Base-by-base conservation (phyloP, 1,140 invertebrate genomes). In the Tetramorium simillimum region DNA sequence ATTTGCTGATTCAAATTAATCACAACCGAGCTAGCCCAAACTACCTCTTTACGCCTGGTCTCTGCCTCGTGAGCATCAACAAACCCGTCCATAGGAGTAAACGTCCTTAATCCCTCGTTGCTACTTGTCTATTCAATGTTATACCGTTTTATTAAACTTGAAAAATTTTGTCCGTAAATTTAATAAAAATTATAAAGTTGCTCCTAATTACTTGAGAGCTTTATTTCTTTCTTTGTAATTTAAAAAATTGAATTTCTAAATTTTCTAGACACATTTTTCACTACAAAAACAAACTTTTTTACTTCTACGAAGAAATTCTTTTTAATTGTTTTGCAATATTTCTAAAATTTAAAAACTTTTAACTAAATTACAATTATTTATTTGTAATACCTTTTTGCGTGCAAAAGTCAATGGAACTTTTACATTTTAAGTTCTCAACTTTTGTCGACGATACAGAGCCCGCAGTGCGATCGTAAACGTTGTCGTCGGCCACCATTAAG, bases 1-100 rank as follows among this genome's bases (percentile, higher is more conserved):
- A 95, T 95, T 95, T 94, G 94, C 92, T 93, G 92, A 95, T 94
- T 95, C 94, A 95, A 95, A 95, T 95, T 95, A 95, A 95, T 95
- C 94, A 95, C 94, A 93, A 90, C 93, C 91, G 87, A 92, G 92
- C 85, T 92, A 87, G 87, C 87, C 87, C 86, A 58, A 73, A 77
- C 84, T 69, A 85, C 70, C 89, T 89, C 73, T 80, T 72, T 86
- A 86, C 82, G 51, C 62, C 60, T 28, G 43, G 28, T 60, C 65
- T 86, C 69, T 24, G 18, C 53, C 7, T 75, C 75, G 33, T 46
- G 81, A 56, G 46, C 73, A 86, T 77, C 90, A 77, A 84, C 89
- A 51, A 70, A n/a, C 53, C 56, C 69, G 75, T 49, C 76, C 21
- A 49, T 33, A n/a, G 18, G 10, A 63, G 76, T 76, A 88, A 90